phyloP scores from a whole-genome alignment of 2,113 vertebrate species.

The Sylvietta virens region DNA sequence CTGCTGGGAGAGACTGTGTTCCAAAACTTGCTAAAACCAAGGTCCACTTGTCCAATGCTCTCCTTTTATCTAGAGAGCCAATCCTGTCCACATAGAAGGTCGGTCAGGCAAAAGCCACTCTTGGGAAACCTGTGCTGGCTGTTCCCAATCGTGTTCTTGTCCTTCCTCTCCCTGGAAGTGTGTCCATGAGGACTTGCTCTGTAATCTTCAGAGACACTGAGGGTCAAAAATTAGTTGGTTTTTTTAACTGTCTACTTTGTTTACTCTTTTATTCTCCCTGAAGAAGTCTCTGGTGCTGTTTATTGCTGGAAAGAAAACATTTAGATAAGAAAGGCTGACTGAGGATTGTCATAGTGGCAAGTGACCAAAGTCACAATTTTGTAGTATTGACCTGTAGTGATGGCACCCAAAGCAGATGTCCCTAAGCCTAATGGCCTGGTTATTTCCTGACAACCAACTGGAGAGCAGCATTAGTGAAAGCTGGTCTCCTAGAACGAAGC shows the following conservation, averaged over 20 bases:
- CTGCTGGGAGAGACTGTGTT: not conserved
- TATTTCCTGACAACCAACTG: conserved; percentile 3
- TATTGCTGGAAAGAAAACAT: not conserved
- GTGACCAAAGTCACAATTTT: not conserved
- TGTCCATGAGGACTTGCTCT: not conserved
- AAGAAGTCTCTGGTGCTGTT: not conserved
- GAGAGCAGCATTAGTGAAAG: not conserved
- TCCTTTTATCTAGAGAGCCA: not conserved
- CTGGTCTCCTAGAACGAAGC: not conserved
- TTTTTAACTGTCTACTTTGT: not conserved
- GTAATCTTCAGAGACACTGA: not conserved
- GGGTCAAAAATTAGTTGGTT: not conserved
- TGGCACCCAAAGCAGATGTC: not conserved
- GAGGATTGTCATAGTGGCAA: not conserved
- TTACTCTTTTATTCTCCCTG: not conserved
- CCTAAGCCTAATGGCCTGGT: not conserved
- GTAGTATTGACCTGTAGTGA: not conserved
- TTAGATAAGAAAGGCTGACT: not conserved
- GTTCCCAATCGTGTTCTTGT: rapidly evolving
- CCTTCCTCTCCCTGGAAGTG: not conserved
- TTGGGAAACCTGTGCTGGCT: not conserved
- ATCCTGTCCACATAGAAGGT: not conserved
- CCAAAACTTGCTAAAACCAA: not conserved
- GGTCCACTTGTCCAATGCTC: not conserved
- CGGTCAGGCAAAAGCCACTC: not conserved